Percentiles rank a stretch among this genome's conserved stretches.
phyloP scores from a whole-genome alignment of 2,888 invertebrate genomes.

The Athalia rosae region DNA sequence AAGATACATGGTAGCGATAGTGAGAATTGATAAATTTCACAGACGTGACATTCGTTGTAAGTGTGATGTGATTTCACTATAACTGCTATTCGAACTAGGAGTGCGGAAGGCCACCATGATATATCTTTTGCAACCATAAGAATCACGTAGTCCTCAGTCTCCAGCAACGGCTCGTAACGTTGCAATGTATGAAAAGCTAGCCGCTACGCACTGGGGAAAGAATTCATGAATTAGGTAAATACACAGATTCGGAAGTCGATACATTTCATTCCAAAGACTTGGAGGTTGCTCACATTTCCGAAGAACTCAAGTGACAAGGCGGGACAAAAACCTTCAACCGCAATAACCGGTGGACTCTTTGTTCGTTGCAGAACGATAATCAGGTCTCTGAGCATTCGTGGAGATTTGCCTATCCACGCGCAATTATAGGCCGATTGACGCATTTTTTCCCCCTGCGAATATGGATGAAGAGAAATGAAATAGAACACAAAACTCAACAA shows the following conservation, averaged over 20 bases:
- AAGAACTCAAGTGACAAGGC: conserved; percentile 17
- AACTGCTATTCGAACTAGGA: too few species aligned
- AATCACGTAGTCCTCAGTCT: not conserved
- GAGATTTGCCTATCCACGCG: conserved; percentile 24
- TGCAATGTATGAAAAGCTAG: conserved; percentile 14
- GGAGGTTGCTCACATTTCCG: conserved; percentile 4
- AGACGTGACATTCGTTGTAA: too few species aligned
- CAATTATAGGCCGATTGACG: not conserved
- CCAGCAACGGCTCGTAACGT: not conserved
- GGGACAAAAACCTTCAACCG: conserved; percentile 14
- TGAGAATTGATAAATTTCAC: too few species aligned
- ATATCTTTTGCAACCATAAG: not conserved
- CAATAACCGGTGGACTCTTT: not conserved
- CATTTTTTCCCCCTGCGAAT: not conserved
- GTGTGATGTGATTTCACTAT: too few species aligned
- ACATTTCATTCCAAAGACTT: not conserved
- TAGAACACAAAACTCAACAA: too few species aligned
- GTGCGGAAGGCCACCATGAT: too few species aligned
- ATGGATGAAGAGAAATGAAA: too few species aligned
- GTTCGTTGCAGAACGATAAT: conserved; percentile 4
- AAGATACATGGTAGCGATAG: too few species aligned
- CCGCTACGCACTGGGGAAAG: not conserved
- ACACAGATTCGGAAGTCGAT: not conserved
- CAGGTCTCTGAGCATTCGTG: not conserved
- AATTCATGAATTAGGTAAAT: not conserved